phyloP scores from a whole-genome alignment of 2,113 vertebrate genomes.

The Hemiscyllium ocellatum region DNA sequence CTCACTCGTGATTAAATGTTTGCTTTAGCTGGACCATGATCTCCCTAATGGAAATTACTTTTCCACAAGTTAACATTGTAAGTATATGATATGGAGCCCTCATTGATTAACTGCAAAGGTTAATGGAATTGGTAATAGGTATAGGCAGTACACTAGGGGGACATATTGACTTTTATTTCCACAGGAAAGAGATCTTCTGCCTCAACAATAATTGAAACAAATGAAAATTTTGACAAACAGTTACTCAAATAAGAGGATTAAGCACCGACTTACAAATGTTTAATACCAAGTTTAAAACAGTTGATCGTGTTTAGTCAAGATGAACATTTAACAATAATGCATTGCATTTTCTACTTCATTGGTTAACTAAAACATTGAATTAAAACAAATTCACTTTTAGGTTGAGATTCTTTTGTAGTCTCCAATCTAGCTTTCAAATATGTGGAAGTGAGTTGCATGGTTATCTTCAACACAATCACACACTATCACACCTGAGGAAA shows the following conservation, averaged over 20 bases:
- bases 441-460: not conserved
- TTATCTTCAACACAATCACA: not conserved
- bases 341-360: not conserved
- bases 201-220: slow-evolving; percentile 20
- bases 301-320: slow-evolving; percentile 5
- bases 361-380: not conserved
- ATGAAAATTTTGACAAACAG: not conserved
- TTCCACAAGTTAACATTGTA: slow-evolving; percentile 21
- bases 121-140: slow-evolving; percentile 14
- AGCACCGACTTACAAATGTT: not conserved
- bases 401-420: not conserved
- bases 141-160: not conserved
- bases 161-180: not conserved
- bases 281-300: not conserved
- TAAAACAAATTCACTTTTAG: not conserved
- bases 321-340: not conserved
- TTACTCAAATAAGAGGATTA: slow-evolving; percentile 16
- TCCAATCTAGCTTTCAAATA: not conserved
- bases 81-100: slow-evolving; percentile 16
- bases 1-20: not conserved
- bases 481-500: not conserved
- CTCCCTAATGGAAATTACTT: slow-evolving; percentile 9
- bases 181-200: not conserved
- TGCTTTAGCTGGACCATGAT: slow-evolving; percentile 3
- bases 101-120: slow-evolving; percentile 12